phyloP scores from a whole-genome alignment of 2,888 invertebrate genomes.

The Agrochola litura region DNA sequence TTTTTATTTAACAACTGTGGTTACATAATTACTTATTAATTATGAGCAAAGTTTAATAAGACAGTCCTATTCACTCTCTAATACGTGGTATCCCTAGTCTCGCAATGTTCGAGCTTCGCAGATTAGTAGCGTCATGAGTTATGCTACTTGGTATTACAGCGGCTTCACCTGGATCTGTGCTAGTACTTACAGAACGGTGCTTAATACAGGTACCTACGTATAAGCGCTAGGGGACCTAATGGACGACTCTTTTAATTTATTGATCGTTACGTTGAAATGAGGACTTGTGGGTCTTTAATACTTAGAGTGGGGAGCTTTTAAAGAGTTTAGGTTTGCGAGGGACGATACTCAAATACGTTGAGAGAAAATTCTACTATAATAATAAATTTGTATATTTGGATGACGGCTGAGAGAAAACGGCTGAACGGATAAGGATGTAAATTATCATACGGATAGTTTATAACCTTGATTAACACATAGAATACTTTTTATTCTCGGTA shows the following conservation, averaged over 20 bases:
- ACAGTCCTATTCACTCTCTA: not conserved
- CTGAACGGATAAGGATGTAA: too few relatives aligned
- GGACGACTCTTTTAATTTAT: slow-evolving; percentile 30
- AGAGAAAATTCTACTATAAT: too few relatives aligned
- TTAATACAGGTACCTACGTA: slow-evolving; percentile 1
- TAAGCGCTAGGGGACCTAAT: not conserved
- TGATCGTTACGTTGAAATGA: slow-evolving; percentile 16
- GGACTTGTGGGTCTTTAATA: not conserved
- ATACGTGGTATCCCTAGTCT: not conserved
- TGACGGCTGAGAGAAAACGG: too few relatives aligned
- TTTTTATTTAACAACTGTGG: not conserved
- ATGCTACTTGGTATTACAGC: slow-evolving; percentile 22
- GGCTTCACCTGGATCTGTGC: slow-evolving; percentile 14
- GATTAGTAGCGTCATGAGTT: slow-evolving; percentile 38
- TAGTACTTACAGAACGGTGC: not conserved
- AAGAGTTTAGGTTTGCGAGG: not conserved
- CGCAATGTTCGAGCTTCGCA: slow-evolving; percentile 1
- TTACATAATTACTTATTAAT: not conserved
- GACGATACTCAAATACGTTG: not conserved
- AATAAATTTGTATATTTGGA: too few relatives aligned
- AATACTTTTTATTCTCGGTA: too few relatives aligned
- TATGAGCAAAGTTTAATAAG: not conserved
- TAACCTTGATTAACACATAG: too few relatives aligned
- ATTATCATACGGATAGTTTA: too few relatives aligned
- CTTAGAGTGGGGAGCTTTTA: not conserved